These are phyloP conservation scores for Odontomyia ornata DNA, from an alignment of 2,888 invertebrate genomes.

Conservation along the genomic window DNA sequence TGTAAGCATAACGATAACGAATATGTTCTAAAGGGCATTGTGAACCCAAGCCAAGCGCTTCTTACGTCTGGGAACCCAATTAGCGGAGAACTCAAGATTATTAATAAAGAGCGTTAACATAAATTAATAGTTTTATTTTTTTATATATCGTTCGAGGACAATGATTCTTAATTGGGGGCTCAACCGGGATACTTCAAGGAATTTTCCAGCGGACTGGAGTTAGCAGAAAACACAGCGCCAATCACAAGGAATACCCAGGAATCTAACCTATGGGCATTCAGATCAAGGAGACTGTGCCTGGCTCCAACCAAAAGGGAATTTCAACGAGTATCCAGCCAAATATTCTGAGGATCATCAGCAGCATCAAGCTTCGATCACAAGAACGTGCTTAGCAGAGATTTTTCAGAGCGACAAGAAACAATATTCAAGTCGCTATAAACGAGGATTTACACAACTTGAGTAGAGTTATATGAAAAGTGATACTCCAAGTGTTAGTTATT, in stretches of 20 bases:
- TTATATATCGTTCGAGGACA: no score
- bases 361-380: neutral
- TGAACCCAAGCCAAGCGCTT: no score
- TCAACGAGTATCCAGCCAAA: neutral
- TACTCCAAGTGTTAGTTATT: no score
- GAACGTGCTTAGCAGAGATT: no score
- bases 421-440: neutral
- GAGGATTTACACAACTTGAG: neutral
- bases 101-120: no score
- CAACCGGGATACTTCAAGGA: neutral
- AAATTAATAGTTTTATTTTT: no score
- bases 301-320: neutral
- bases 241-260: neutral
- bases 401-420: neutral
- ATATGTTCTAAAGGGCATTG: no score
- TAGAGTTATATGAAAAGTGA: neutral
- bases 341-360: no score
- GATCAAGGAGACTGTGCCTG: neutral
- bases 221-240: neutral
- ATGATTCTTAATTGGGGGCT: slow-evolving; percentile 12
- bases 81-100: no score
- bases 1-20: no score
- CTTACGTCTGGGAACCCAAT: no score
- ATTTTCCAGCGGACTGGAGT: neutral
- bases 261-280: neutral